phyloP scores from a whole-genome alignment of 2,113 vertebrate species.

The Columba livia region DNA sequence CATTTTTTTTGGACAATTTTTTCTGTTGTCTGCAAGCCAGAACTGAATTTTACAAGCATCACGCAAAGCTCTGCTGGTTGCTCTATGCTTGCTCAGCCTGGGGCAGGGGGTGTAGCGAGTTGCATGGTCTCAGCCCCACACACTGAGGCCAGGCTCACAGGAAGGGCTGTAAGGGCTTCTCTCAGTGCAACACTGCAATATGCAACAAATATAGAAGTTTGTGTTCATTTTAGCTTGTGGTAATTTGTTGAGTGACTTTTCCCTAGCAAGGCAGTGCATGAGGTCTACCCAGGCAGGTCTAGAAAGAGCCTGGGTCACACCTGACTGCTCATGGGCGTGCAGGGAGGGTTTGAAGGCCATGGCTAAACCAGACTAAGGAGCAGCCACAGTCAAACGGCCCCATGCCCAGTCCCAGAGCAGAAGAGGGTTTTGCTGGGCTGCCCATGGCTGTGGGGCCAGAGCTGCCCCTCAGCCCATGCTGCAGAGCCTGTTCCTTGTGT shows the following conservation, averaged over 20 bases:
- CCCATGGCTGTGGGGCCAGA: no score
- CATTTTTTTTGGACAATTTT: background rate
- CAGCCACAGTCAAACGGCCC: background rate
- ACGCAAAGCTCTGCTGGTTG: background rate
- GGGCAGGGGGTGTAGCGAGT: background rate
- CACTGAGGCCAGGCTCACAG: background rate
- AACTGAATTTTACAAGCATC: background rate
- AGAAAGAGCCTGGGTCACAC: background rate
- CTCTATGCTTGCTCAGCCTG: accelerated
- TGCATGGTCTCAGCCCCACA: background rate
- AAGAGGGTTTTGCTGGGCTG: background rate
- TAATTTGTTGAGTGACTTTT: background rate
- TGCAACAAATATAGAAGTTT: background rate
- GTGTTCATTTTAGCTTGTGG: background rate
- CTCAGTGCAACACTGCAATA: background rate
- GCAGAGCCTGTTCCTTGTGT: background rate
- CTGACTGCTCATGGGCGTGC: background rate
- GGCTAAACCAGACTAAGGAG: background rate
- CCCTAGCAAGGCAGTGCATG: background rate
- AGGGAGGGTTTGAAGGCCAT: background rate
- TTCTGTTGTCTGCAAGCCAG: background rate
- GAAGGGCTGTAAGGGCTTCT: background rate
- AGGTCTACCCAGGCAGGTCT: background rate
- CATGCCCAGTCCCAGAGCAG: no score
- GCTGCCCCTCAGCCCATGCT: no score